Percentiles rank a stretch among this genome's conserved stretches.
Evolutionary conservation across 2,797 vertebrate species (phyloP).

Genomic region (Avahi laniger): DNA sequence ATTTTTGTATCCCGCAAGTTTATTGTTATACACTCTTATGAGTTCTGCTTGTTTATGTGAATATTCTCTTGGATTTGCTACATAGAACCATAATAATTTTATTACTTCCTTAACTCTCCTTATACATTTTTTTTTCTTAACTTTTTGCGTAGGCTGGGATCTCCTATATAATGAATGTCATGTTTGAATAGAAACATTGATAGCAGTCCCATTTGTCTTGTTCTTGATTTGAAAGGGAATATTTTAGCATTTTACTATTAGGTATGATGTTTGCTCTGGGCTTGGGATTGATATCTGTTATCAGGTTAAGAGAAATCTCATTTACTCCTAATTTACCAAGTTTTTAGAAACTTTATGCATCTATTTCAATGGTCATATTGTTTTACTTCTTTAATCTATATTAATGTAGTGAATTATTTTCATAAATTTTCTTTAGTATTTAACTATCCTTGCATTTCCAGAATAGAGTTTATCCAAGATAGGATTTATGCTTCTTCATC

Average conservation of each 20-base stretch:
- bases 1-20: slow-evolving; percentile 26
- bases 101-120: not conserved
- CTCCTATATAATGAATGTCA: not conserved
- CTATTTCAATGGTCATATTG: not conserved
- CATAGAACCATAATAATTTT: not conserved
- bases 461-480: not conserved
- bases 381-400: not conserved
- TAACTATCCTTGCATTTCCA: not conserved
- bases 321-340: not conserved
- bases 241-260: not conserved
- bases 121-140: not conserved
- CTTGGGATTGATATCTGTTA: not conserved
- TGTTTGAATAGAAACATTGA: not conserved
- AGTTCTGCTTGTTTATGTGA: not conserved
- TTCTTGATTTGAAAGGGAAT: slow-evolving; percentile 11
- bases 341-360: not conserved
- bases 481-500: not conserved
- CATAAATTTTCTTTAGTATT: not conserved
- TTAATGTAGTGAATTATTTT: not conserved
- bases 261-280: not conserved
- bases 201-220: not conserved
- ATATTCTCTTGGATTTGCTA: slow-evolving; percentile 35
- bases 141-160: not conserved
- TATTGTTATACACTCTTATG: not conserved
- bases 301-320: not conserved